These are phyloP conservation scores for Linurgus olivaceus DNA, from an alignment of 2,797 vertebrate genomes.

Conservation along the genomic window DNA sequence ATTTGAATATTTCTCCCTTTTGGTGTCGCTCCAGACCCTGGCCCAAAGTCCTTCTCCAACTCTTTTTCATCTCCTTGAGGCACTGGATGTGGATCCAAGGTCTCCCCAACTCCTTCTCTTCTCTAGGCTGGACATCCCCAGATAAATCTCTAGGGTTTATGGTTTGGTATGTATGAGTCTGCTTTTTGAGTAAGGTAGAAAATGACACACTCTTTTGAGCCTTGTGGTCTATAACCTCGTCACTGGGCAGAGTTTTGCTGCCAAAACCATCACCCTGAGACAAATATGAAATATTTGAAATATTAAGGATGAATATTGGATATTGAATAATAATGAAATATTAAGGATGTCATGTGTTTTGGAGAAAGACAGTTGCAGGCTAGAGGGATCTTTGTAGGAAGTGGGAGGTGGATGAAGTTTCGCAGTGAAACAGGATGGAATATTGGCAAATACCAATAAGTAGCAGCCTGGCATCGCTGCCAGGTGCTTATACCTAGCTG, in stretches of 20 bases:
- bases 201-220: neutral
- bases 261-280: rapidly evolving
- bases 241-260: neutral
- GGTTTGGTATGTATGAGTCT: neutral
- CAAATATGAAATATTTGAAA: neutral
- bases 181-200: neutral
- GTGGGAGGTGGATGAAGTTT: neutral
- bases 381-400: neutral
- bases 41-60: rapidly evolving
- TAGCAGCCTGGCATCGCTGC: neutral
- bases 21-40: rapidly evolving
- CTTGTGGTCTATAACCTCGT: rapidly evolving
- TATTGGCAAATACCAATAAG: neutral
- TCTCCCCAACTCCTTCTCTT: rapidly evolving
- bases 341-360: neutral
- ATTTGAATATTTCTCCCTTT: neutral
- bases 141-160: neutral
- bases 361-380: neutral
- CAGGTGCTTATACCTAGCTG: neutral
- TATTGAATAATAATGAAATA: no score
- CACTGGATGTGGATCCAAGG: rapidly evolving
- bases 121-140: neutral
- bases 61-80: neutral
- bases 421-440: neutral
- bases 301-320: no score